Evolutionary conservation across 2,113 vertebrate species (phyloP).

Genomic region (Corythoichthys intestinalis): DNA sequence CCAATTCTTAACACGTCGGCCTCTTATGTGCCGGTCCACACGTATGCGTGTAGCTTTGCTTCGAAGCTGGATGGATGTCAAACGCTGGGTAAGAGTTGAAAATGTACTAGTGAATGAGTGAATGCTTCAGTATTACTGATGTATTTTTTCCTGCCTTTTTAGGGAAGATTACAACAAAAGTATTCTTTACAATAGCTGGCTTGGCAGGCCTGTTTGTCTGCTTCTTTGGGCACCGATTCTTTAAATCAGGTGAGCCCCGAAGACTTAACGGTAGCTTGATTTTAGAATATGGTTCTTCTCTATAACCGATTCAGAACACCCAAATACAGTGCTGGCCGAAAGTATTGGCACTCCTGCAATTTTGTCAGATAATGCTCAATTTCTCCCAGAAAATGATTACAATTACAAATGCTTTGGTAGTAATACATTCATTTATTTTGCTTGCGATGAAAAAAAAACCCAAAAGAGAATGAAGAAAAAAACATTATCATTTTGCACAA

Average conservation of each 20-base stretch:
- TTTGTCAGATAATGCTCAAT: too few species aligned
- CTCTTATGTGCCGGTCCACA: slow-evolving; percentile 86
- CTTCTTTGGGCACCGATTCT: slow-evolving; percentile 90
- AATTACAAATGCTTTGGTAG: too few species aligned
- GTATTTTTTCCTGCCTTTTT: slow-evolving; percentile 19
- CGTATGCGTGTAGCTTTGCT: slow-evolving; percentile 85
- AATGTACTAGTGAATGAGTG: not conserved
- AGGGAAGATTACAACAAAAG: slow-evolving; percentile 84
- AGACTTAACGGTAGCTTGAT: not conserved
- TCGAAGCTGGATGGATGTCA: slow-evolving; percentile 74
- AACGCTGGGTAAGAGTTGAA: slow-evolving; percentile 73
- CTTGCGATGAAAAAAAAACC: too few species aligned
- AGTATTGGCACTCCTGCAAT: too few species aligned
- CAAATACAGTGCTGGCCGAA: too few species aligned
- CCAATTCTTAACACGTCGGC: slow-evolving; percentile 82
- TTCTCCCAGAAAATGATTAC: too few species aligned
- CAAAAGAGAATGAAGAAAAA: too few species aligned
- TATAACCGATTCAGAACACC: too few species aligned
- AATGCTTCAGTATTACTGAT: not conserved
- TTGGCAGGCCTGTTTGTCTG: slow-evolving; percentile 86
- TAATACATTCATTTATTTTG: too few species aligned
- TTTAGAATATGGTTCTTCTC: not conserved
- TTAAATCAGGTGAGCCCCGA: slow-evolving; percentile 84
- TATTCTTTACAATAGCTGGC: slow-evolving; percentile 83
- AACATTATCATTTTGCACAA: too few species aligned